Conservation (phyloP, 2,113 vertebrate genomes). For the Perca flavescens region DNA sequence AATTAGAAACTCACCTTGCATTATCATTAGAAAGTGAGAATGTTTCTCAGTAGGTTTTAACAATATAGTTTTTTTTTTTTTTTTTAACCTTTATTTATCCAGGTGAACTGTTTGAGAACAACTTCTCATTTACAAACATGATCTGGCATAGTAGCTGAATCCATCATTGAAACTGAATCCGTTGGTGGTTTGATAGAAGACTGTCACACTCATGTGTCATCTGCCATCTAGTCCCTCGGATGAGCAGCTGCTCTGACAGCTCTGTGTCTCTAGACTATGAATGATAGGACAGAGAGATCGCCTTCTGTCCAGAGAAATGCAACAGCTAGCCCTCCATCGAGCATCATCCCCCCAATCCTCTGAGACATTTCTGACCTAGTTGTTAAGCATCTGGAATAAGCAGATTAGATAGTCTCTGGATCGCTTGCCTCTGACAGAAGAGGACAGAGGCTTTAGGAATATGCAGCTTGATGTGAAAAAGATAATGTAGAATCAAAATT, state of each 20-base stretch:
- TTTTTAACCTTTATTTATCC: too few relatives aligned
- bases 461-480: background rate
- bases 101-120: too few relatives aligned
- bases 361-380: slow-evolving; percentile 59
- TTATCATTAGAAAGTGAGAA: background rate
- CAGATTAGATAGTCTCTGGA: slow-evolving; percentile 33
- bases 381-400: slow-evolving; percentile 60
- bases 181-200: slow-evolving; percentile 1
- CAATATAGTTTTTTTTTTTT: too few relatives aligned
- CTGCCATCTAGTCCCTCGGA: slow-evolving; percentile 35
- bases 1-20: slow-evolving; percentile 1
- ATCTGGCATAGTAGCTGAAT: too few relatives aligned
- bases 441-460: background rate
- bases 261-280: slow-evolving; percentile 5
- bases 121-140: too few relatives aligned
- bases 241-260: slow-evolving; percentile 54
- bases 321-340: slow-evolving; percentile 10
- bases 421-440: background rate
- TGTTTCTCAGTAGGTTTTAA: background rate
- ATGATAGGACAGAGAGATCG: slow-evolving; percentile 32
- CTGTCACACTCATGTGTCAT: slow-evolving; percentile 42
- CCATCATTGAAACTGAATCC: background rate
- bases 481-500: background rate
- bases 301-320: slow-evolving; percentile 43
- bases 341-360: slow-evolving; percentile 28